phyloP scores from a whole-genome alignment of 2,888 invertebrate genomes.

The Eurytoma adleriae region DNA sequence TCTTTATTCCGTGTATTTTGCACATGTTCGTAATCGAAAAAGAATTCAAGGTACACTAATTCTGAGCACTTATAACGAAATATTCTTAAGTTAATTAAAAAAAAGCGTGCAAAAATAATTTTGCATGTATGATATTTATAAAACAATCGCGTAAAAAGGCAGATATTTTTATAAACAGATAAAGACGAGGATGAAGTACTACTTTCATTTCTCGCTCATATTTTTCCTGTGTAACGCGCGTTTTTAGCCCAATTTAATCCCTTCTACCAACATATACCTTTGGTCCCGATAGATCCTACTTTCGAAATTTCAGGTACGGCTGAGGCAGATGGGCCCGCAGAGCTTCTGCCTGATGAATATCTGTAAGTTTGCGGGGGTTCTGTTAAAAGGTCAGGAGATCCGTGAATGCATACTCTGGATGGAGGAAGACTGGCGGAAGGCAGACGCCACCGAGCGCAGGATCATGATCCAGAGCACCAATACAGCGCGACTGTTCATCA shows the following conservation, averaged over 20 bases:
- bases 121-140: too few species aligned
- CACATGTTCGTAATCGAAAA: background rate
- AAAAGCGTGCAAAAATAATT: too few species aligned
- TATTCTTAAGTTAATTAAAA: too few species aligned
- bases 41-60: constrained; percentile 10
- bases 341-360: constrained; percentile 64
- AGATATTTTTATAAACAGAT: too few species aligned
- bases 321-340: constrained; percentile 64
- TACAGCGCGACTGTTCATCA: constrained; percentile 59
- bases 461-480: constrained; percentile 61
- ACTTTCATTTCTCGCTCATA: too few species aligned
- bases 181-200: too few species aligned
- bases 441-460: constrained; percentile 46
- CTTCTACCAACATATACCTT: too few species aligned
- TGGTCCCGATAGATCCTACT: too few species aligned
- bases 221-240: too few species aligned
- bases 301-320: background rate
- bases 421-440: constrained; percentile 60
- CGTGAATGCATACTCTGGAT: constrained; percentile 60
- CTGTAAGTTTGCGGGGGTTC: constrained; percentile 60
- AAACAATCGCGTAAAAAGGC: too few species aligned
- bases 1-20: background rate
- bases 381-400: constrained; percentile 56
- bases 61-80: background rate
- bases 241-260: too few species aligned